Evolutionary conservation across 2,797 vertebrate genomes (phyloP), one percentile per base, ranked within the genome.

Genomic region (Hybognathus amarus): DNA sequence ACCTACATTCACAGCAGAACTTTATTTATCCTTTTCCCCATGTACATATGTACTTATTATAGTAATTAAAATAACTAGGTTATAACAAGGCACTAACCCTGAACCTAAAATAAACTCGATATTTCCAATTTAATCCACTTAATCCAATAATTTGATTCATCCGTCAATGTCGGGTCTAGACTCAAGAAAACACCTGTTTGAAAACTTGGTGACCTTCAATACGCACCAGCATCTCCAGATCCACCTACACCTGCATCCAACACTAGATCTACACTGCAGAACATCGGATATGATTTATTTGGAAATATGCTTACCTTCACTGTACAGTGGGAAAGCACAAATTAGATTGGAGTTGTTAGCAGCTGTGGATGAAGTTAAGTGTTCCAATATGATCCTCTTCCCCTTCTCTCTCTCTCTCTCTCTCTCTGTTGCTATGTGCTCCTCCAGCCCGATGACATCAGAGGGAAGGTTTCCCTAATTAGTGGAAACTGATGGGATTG

Each of bases 401-500:
- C 27, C 5, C 9, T 82, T 30, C 47, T 24, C 90, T 87, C 80
- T 89, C 86, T 89, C 75, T 79, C 82, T 74, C 87, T 77, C 40
- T 70, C 82, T 66, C 76, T 47, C 10, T 66, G 17, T 73, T 9
- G 5, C 56, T 64, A 59, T 80, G 50, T 73, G 38, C 30, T 52
- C 45, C 52, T 79, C 56, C 88, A 88, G 87, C 81, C 88, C 89
- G 75, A 84, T 90, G 85, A 92, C 90, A 89, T 87, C 87, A 85
- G 82, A 77, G 40, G 33, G 89, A 84, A 80, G 80, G 85, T 85
- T 89, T 87, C 18, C 18, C 59, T 86, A 91, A 92, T 87, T 90
- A 93, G 86, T 90, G 91, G 89, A 91, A 94, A 93, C 87, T 91
- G 89, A 90, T 87, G 89, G 89, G 88, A 80, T 76, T 69, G 61